Evolutionary conservation across 64 coral and sea anemone genomes (phyloP).

Genomic region (Dendrophyllia cribrosa): DNA sequence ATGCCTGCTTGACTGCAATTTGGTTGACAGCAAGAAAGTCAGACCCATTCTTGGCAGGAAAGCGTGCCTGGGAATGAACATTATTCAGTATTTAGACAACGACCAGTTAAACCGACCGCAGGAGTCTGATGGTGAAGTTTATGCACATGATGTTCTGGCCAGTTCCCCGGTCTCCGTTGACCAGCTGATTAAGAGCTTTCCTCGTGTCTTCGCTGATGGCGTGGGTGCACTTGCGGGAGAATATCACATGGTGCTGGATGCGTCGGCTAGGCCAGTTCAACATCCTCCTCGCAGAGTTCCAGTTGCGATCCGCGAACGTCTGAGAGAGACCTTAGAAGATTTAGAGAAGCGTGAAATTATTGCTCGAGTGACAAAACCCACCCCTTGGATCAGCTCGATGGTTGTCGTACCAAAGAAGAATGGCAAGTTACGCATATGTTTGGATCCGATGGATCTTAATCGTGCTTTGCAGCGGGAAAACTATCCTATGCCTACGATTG

Average conservation of each 20-base stretch:
- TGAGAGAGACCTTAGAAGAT: slow-evolving; percentile 7
- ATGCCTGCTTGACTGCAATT: slow-evolving; percentile 42
- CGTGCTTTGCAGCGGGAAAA: slow-evolving; percentile 17
- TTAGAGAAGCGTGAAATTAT: slow-evolving; percentile 29
- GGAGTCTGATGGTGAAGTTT: too few species aligned
- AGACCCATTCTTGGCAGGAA: slow-evolving; percentile 42
- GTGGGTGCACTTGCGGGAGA: slow-evolving; percentile 65
- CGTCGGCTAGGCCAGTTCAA: slow-evolving; percentile 24
- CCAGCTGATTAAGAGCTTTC: slow-evolving; percentile 51
- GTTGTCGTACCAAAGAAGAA: slow-evolving; percentile 3
- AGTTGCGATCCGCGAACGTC: slow-evolving; percentile 28
- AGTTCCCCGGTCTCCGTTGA: slow-evolving; percentile 34
- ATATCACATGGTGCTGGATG: slow-evolving; percentile 54
- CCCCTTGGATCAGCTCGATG: slow-evolving; percentile 58
- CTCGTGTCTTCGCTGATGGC: slow-evolving; percentile 44
- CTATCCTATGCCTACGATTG: not conserved
- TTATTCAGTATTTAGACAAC: slow-evolving; percentile 48
- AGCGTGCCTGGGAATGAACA: slow-evolving; percentile 51
- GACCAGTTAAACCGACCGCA: slow-evolving; percentile 31
- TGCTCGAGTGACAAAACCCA: slow-evolving; percentile 52
- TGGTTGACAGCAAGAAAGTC: slow-evolving; percentile 50
- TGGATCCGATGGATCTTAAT: slow-evolving; percentile 36
- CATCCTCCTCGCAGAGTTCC: slow-evolving; percentile 43
- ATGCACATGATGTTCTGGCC: too few species aligned
- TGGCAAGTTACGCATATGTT: not conserved